These are phyloP conservation scores for Lethrus apterus DNA, from an alignment of 1,140 invertebrate species.

Conservation along the genomic window DNA sequence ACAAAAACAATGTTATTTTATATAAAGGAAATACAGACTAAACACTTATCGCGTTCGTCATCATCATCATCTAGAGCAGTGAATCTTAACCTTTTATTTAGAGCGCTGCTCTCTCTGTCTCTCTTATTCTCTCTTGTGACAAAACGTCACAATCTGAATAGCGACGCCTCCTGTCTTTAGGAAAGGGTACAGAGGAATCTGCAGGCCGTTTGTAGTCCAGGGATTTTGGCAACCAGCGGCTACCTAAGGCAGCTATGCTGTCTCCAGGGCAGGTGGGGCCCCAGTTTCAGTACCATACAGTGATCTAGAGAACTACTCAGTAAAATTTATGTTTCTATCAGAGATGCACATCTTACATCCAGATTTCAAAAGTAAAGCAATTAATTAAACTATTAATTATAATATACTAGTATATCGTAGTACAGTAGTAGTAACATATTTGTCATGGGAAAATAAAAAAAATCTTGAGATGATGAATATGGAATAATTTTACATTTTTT, in stretches of 20 bases:
- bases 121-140: too few relatives aligned
- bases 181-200: constrained; percentile 13
- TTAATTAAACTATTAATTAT: too few relatives aligned
- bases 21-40: too few relatives aligned
- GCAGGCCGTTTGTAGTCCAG: constrained; percentile 12
- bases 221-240: constrained; percentile 6
- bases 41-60: constrained; percentile 10
- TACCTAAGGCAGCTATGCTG: constrained; percentile 10
- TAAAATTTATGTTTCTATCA: constrained; percentile 8
- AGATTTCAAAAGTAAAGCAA: too few relatives aligned
- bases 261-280: constrained; percentile 8
- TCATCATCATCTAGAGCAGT: constrained; percentile 11
- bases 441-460: too few relatives aligned
- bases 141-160: constrained; percentile 4
- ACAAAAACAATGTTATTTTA: too few relatives aligned
- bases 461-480: too few relatives aligned
- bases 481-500: too few relatives aligned
- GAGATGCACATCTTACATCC: constrained; percentile 9
- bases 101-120: constrained; percentile 14
- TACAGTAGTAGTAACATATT: too few relatives aligned
- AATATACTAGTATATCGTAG: too few relatives aligned
- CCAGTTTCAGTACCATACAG: constrained; percentile 12
- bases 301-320: constrained; percentile 11
- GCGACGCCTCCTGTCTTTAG: constrained; percentile 8
- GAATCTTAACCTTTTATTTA: constrained; percentile 9